Evolutionary conservation across 2,888 invertebrate species (phyloP).

Genomic region (Stenchaetothrips biformis): DNA sequence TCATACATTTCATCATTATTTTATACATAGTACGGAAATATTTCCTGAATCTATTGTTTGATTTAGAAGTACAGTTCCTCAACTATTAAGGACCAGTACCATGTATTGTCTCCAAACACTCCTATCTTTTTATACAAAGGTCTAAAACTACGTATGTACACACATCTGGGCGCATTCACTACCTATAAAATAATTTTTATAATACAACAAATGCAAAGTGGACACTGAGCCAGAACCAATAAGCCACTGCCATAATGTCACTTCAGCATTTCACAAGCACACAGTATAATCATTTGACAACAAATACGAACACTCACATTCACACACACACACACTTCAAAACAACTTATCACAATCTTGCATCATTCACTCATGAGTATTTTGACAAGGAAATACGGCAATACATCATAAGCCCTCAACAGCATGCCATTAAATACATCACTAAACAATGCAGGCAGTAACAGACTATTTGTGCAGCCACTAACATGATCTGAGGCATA

Average conservation of each 20-base stretch:
- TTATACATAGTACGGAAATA: not conserved
- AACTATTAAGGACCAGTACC: not conserved
- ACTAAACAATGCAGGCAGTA: not conserved
- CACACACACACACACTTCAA: not conserved
- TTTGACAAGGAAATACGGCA: conserved; percentile 16
- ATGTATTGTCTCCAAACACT: conserved; percentile 7
- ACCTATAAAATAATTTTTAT: conserved; percentile 22
- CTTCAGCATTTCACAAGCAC: conserved; percentile 14
- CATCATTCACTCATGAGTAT: conserved; percentile 17
- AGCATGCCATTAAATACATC: not conserved
- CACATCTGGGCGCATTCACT: not conserved
- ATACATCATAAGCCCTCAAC: not conserved
- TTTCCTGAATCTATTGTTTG: conserved; percentile 7
- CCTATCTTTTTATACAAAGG: conserved; percentile 4
- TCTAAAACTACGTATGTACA: conserved; percentile 14
- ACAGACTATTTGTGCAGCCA: conserved; percentile 19
- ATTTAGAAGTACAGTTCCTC: conserved; percentile 1
- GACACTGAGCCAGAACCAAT: not conserved
- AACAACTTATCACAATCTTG: conserved; percentile 8
- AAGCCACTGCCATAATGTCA: not conserved
- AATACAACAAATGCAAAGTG: conserved; percentile 15
- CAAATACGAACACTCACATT: not conserved
- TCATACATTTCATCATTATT: not conserved
- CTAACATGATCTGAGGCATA: conserved; percentile 17
- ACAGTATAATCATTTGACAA: not conserved